Conservation (phyloP, 2,888 invertebrate species). For the Apotomis betuletana region DNA sequence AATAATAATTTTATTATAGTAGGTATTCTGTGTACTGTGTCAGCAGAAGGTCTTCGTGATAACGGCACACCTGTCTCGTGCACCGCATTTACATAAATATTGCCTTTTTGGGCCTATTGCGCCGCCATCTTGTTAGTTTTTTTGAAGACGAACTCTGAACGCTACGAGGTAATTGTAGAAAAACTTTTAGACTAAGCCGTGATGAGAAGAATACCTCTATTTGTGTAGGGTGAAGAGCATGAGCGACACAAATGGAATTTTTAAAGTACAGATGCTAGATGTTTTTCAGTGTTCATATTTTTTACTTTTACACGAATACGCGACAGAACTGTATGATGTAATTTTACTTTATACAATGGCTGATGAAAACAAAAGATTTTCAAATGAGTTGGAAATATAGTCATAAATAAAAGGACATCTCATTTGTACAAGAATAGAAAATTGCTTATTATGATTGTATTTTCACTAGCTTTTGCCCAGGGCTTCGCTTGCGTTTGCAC, state of each 20-base stretch:
- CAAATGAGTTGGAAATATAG: too few species aligned
- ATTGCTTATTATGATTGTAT: too few species aligned
- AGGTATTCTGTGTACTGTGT: constrained; percentile 23
- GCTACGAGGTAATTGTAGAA: background rate
- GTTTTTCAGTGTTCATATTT: background rate
- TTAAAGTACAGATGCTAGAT: background rate
- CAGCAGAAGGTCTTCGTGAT: constrained; percentile 28
- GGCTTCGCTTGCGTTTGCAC: too few species aligned
- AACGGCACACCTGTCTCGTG: constrained; percentile 44
- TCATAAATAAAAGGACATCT: too few species aligned
- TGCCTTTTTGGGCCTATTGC: constrained; percentile 38
- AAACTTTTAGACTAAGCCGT: background rate
- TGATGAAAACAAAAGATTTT: too few species aligned
- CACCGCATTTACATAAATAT: constrained; percentile 45
- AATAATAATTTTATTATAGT: background rate
- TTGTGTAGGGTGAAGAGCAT: background rate
- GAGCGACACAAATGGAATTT: background rate
- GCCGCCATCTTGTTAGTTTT: constrained; percentile 38
- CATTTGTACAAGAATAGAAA: too few species aligned
- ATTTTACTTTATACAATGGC: too few species aligned
- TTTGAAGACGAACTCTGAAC: constrained; percentile 17
- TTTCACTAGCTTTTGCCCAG: too few species aligned
- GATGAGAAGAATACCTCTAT: background rate
- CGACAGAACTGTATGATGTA: too few species aligned
- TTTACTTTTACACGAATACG: background rate